phyloP scores from a whole-genome alignment of 2,888 invertebrate species.

The Lochmaea crataegi region DNA sequence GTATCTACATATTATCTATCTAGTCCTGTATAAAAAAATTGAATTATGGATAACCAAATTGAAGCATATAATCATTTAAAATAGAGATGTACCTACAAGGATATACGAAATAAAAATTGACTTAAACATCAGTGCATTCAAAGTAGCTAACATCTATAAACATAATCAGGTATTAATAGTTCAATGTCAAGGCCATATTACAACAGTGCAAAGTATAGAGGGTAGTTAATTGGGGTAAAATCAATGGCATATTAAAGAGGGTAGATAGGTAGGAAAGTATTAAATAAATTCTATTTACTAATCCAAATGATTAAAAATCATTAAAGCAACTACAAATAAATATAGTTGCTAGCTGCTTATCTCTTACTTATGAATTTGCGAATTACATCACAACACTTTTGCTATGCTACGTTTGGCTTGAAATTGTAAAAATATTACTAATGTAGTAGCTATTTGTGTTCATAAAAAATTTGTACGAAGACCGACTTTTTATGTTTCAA shows the following conservation, averaged over 20 bases:
- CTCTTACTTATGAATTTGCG: slow-evolving; percentile 1
- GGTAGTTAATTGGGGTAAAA: slow-evolving; percentile 10
- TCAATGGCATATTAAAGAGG: background rate
- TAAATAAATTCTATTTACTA: slow-evolving; percentile 7
- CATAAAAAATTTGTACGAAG: background rate
- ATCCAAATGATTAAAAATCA: background rate
- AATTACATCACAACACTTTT: slow-evolving; percentile 20
- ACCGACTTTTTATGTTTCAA: background rate
- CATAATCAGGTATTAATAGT: slow-evolving; percentile 35
- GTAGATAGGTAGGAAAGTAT: slow-evolving; percentile 11
- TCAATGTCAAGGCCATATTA: slow-evolving; percentile 50
- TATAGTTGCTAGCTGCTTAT: background rate
- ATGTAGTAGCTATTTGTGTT: background rate
- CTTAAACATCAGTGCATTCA: no score
- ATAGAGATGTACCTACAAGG: no score
- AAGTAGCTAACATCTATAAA: no score
- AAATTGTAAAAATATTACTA: background rate
- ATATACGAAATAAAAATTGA: no score
- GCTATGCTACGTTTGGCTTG: no score
- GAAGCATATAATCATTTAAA: no score
- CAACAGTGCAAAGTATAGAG: slow-evolving; percentile 8
- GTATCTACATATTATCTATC: no score
- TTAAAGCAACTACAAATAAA: background rate
- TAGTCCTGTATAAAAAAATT: no score
- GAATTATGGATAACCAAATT: no score